Evolutionary conservation across 2,113 vertebrate species (phyloP).

Genomic region (Danio rerio): DNA sequence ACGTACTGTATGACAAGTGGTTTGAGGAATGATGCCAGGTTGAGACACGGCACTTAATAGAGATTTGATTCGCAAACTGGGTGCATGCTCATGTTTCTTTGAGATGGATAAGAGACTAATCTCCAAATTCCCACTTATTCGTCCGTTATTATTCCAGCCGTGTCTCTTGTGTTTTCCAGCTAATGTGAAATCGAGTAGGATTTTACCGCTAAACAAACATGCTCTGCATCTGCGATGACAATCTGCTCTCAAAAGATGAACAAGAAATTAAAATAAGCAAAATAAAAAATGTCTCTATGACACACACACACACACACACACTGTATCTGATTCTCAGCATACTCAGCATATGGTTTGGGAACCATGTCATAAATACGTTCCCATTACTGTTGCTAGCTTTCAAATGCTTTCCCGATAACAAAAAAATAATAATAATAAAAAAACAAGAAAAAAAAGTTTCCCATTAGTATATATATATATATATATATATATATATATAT

Average conservation of each 20-base stretch:
- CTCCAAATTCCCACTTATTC: constrained; percentile 23
- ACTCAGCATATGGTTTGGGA: no score
- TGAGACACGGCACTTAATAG: constrained; percentile 1
- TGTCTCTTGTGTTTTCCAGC: constrained; percentile 1
- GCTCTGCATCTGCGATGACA: not conserved
- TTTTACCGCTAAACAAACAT: not conserved
- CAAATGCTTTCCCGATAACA: no score
- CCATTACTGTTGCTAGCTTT: no score
- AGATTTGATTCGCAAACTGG: constrained; percentile 18
- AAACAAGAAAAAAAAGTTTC: no score
- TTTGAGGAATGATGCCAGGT: not conserved
- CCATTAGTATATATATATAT: no score
- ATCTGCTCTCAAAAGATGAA: constrained; percentile 2
- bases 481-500: no score
- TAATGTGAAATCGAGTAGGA: constrained; percentile 5
- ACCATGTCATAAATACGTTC: no score
- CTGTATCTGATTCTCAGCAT: not conserved
- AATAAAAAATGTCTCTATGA: not conserved
- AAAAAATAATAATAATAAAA: no score
- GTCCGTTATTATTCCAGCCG: constrained; percentile 4
- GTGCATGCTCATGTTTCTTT: constrained; percentile 24
- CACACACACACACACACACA: not conserved
- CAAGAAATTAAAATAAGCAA: not conserved
- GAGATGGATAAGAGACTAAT: constrained; percentile 5
- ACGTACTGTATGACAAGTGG: not conserved